phyloP scores from a whole-genome alignment of 2,113 vertebrate species.

The Hemiprocne comata region DNA sequence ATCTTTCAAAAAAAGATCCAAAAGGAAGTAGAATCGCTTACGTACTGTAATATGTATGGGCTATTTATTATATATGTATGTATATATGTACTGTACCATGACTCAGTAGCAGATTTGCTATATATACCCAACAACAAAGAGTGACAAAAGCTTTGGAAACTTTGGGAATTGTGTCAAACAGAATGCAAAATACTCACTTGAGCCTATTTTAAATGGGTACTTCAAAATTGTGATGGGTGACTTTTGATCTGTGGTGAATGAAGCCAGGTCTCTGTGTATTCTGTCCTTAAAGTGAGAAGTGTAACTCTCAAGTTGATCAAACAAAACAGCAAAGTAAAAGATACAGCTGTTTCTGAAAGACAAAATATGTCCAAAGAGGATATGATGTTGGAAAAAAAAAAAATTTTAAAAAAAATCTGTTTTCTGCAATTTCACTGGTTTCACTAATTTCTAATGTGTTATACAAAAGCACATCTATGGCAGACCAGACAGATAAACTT shows the following conservation, averaged over 20 bases:
- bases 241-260: background rate
- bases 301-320: background rate
- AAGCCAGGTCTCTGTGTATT: background rate
- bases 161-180: background rate
- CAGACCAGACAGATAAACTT: background rate
- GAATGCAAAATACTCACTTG: background rate
- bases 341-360: background rate
- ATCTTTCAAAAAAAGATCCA: background rate
- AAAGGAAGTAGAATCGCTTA: background rate
- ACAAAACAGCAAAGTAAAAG: background rate
- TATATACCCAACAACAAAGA: background rate
- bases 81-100: background rate
- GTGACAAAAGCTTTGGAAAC: background rate
- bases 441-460: background rate
- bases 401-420: background rate
- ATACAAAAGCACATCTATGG: background rate
- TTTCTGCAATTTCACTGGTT: background rate
- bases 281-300: background rate
- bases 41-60: background rate
- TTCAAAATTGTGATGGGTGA: background rate
- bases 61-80: background rate
- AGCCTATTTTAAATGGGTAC: background rate
- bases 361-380: background rate
- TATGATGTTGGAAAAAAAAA: accelerated
- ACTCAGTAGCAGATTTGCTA: background rate